These are phyloP conservation scores for Tiaroga cobitis DNA, from an alignment of 2,797 vertebrate genomes.

Conservation along the genomic window DNA sequence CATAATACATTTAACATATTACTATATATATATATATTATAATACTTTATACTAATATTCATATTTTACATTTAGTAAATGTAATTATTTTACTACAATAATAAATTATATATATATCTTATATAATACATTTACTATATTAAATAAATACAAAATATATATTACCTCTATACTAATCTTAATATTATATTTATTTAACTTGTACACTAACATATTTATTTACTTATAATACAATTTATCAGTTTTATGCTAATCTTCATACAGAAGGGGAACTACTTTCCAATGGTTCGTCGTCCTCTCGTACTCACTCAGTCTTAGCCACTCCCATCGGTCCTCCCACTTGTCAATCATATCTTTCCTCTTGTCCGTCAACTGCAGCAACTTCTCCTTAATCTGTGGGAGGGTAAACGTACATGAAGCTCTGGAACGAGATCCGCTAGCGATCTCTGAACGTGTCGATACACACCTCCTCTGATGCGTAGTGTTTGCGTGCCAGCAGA, in stretches of 20 bases:
- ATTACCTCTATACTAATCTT: not conserved
- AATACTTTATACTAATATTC: not conserved
- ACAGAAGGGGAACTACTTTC: not conserved
- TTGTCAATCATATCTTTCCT: constrained; percentile 99
- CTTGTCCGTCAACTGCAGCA: constrained; percentile 94
- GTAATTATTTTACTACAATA: not conserved
- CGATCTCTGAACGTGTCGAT: not conserved
- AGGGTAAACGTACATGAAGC: not conserved
- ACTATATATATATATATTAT: too few relatives aligned
- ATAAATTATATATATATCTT: not conserved
- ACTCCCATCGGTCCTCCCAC: constrained; percentile 98
- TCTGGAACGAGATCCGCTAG: not conserved
- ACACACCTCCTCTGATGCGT: constrained; percentile 91
- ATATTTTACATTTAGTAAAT: not conserved
- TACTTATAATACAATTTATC: not conserved
- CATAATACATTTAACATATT: not conserved
- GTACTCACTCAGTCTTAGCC: constrained; percentile 94
- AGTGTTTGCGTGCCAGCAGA: constrained; percentile 93
- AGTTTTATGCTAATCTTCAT: not conserved
- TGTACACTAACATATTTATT: not conserved
- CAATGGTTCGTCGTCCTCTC: not conserved
- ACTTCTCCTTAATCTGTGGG: constrained; percentile 91
- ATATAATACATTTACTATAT: too few relatives aligned
- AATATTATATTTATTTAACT: not conserved
- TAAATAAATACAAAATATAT: not conserved